Evolutionary conservation across 2,113 vertebrate species (phyloP).

Genomic region (Lepisosteus oculatus): DNA sequence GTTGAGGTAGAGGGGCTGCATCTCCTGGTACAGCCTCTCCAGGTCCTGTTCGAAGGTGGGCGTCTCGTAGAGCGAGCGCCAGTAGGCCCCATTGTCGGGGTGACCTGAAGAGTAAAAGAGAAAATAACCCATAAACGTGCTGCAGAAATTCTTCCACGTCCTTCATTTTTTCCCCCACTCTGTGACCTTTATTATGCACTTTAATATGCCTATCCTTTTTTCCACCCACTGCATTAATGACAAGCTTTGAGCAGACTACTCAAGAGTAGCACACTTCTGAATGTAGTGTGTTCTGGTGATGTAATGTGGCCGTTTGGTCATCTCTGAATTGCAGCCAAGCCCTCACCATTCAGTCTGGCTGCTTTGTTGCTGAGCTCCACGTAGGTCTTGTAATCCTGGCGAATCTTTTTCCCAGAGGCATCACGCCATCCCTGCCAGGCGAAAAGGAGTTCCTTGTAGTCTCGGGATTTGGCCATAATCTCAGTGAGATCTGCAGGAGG

Average conservation of each 20-base stretch:
- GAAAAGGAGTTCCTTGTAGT: slow-evolving; percentile 82
- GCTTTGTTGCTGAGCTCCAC: slow-evolving; percentile 89
- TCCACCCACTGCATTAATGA: too few relatives aligned
- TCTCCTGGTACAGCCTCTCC: slow-evolving; percentile 80
- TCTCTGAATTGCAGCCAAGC: background rate
- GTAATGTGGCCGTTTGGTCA: too few relatives aligned
- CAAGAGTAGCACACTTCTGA: too few relatives aligned
- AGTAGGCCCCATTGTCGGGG: slow-evolving; percentile 79
- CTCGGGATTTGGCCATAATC: slow-evolving; percentile 79
- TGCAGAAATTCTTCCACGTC: too few relatives aligned
- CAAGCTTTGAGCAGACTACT: too few relatives aligned
- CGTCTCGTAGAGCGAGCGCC: slow-evolving; percentile 87
- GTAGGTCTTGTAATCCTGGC: slow-evolving; percentile 73
- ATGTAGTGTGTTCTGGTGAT: too few relatives aligned
- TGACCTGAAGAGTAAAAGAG: slow-evolving; percentile 62
- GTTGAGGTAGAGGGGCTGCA: slow-evolving; percentile 87
- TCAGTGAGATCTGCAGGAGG: slow-evolving; percentile 76
- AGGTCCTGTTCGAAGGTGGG: slow-evolving; percentile 82
- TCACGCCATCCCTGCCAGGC: slow-evolving; percentile 90
- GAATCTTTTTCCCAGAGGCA: slow-evolving; percentile 76
- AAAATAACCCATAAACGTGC: too few relatives aligned
- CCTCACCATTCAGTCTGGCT: slow-evolving; percentile 82
- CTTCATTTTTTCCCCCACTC: too few relatives aligned
- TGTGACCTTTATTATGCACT: too few relatives aligned
- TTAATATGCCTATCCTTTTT: too few relatives aligned